Conservation (phyloP, 2,113 vertebrate genomes). For the Spermophilus dauricus region DNA sequence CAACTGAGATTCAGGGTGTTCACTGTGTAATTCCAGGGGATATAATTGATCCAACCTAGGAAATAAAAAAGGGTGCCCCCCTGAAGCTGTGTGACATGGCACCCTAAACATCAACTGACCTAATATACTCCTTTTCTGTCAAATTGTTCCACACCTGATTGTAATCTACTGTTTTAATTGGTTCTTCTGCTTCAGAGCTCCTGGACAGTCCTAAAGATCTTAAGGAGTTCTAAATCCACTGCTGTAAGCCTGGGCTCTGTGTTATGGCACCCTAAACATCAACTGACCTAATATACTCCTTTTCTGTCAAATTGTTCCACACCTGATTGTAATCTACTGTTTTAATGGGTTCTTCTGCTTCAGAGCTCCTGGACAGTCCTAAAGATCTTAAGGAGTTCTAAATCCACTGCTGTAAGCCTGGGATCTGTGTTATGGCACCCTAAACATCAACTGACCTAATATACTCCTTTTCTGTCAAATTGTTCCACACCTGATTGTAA, state of each 20-base stretch:
- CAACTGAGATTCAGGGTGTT: background rate
- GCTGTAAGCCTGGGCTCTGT: background rate
- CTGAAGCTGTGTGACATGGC: background rate
- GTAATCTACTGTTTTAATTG: background rate
- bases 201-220: background rate
- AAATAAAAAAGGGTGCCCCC: background rate
- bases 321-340: background rate
- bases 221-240: background rate
- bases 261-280: too few relatives aligned
- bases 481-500: background rate
- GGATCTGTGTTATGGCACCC: too few relatives aligned
- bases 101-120: background rate
- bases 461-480: background rate
- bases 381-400: background rate
- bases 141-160: background rate
- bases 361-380: background rate
- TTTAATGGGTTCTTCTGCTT: background rate
- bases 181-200: background rate
- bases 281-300: fast-evolving
- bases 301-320: background rate
- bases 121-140: background rate
- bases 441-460: background rate
- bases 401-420: background rate
- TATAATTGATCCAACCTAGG: background rate
- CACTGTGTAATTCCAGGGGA: fast-evolving